phyloP scores from a whole-genome alignment of 92 coral and sea anemone species.

The Porites divaricata region DNA sequence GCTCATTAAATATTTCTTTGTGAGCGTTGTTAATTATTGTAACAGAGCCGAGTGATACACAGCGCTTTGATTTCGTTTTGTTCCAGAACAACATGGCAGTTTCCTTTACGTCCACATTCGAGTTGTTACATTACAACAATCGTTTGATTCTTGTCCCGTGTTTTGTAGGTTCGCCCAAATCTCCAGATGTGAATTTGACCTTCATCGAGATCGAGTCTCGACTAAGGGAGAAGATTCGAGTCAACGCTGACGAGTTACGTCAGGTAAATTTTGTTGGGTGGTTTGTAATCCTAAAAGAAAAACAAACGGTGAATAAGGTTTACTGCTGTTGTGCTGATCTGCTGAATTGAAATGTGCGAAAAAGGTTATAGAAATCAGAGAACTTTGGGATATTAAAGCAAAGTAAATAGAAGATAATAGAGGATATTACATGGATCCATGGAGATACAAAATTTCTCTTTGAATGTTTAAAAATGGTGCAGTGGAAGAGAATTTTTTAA shows the following conservation, averaged over 20 bases:
- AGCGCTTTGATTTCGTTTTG: not conserved
- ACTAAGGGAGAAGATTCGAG: constrained; percentile 82
- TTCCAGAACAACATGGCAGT: not conserved
- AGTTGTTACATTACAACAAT: constrained; percentile 1
- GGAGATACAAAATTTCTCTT: too few species aligned
- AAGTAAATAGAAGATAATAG: too few species aligned
- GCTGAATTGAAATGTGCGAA: too few species aligned
- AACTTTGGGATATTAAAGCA: too few species aligned
- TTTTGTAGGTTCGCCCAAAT: constrained; percentile 59
- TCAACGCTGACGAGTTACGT: constrained; percentile 78
- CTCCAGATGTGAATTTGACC: constrained; percentile 77
- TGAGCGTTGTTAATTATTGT: not conserved
- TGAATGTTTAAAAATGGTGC: too few species aligned
- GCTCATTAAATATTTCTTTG: not conserved
- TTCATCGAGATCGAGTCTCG: constrained; percentile 83
- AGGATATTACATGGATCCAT: too few species aligned
- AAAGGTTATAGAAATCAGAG: too few species aligned
- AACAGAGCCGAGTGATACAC: not conserved
- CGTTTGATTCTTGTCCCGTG: constrained; percentile 15
- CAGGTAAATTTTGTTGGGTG: constrained; percentile 54
- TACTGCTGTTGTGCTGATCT: too few species aligned
- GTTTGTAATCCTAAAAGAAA: not conserved
- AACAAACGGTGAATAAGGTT: not conserved
- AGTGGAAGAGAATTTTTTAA: too few species aligned
- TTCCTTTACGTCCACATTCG: not conserved